A percentile compares a stretch with the other conserved stretches of the same genome.
phyloP scores from a whole-genome alignment of 2,113 vertebrate species.

The Tupaia tana region DNA sequence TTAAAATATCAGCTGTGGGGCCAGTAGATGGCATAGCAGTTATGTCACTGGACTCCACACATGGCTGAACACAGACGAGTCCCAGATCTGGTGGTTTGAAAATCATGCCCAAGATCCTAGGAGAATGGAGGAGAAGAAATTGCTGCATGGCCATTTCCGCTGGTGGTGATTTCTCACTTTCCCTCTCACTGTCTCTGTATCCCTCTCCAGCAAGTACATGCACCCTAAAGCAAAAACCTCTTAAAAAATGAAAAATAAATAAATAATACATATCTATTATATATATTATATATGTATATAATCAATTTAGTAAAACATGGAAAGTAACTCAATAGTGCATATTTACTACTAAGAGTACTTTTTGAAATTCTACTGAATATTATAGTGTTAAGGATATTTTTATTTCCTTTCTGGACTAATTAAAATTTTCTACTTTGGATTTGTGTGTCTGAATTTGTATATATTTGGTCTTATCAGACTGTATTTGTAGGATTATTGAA shows the following conservation, averaged over 20 bases:
- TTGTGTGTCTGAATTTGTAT: not conserved
- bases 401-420: not conserved
- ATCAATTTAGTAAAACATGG: not conserved
- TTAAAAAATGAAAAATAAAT: not conserved
- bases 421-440: not conserved
- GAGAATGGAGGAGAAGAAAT: no score
- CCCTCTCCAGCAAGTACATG: no score
- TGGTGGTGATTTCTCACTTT: no score
- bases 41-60: no score
- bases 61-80: no score
- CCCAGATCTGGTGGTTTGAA: no score
- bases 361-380: not conserved
- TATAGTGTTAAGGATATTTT: not conserved
- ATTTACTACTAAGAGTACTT: not conserved
- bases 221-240: no score
- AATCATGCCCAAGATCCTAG: no score
- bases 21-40: no score
- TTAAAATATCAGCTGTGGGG: not conserved
- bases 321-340: not conserved
- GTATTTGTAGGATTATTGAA: not conserved
- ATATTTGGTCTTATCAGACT: not conserved
- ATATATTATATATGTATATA: not conserved
- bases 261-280: not conserved
- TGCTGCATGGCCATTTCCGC: no score
- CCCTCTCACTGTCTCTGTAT: no score